Evolutionary conservation across 37 sponge, comb jelly and placozoan genomes (phyloP).

Genomic region (Mnemiopsis leidyi): DNA sequence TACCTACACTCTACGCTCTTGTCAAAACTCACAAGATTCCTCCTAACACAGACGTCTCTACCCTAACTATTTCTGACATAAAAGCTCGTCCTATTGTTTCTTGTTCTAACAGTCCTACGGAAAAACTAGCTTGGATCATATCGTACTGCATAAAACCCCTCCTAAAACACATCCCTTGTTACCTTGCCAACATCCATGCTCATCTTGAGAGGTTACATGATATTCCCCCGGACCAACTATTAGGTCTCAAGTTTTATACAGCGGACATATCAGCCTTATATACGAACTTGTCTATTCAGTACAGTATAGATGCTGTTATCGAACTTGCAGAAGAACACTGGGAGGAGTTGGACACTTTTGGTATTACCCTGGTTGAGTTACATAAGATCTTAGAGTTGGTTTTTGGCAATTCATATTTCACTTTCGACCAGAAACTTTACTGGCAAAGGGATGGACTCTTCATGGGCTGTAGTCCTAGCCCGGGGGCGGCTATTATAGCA

Average conservation of each 20-base stretch:
- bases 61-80: background rate
- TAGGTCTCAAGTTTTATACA: background rate
- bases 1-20: background rate
- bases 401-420: too few species aligned
- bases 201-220: background rate
- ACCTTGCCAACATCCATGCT: background rate
- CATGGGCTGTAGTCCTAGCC: too few species aligned
- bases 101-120: background rate
- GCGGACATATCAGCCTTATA: background rate
- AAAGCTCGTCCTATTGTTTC: conserved; percentile 1
- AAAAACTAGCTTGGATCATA: background rate
- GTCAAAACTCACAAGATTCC: background rate
- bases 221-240: background rate
- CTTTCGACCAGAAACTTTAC: too few species aligned
- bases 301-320: background rate
- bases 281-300: too few species aligned
- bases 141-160: background rate
- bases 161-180: background rate
- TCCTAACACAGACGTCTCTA: background rate
- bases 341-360: too few species aligned
- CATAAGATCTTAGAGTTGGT: background rate
- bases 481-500: too few species aligned
- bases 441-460: too few species aligned
- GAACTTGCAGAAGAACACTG: background rate
- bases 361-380: too few species aligned